Percentiles rank a stretch among this genome's conserved stretches.
These are phyloP conservation scores for Lepus europaeus DNA, from an alignment of 2,113 vertebrate species.

Conservation along the genomic window DNA sequence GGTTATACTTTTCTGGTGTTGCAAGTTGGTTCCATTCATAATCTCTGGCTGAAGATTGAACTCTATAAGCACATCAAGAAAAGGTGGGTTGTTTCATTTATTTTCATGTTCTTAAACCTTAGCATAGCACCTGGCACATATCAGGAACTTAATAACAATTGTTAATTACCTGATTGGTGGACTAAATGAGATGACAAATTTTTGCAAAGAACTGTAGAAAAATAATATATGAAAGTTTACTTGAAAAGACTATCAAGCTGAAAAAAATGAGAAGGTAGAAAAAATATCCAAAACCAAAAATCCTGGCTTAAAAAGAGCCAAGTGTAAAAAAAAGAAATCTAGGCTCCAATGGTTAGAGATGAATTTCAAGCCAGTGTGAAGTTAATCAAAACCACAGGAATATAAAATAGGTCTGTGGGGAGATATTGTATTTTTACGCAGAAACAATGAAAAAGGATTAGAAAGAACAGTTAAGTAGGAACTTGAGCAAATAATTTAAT, in stretches of 20 bases:
- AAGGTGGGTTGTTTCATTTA: neutral
- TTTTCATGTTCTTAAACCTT: neutral
- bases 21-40: neutral
- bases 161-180: neutral
- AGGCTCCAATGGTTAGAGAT: neutral
- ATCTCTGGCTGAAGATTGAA: neutral
- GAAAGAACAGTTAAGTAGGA: neutral
- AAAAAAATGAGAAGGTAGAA: slow-evolving; percentile 44
- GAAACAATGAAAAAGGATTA: neutral
- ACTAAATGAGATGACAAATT: neutral
- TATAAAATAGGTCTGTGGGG: neutral
- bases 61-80: neutral
- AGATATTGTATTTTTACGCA: neutral
- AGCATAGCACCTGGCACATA: neutral
- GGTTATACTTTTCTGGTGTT: neutral
- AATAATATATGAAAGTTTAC: neutral
- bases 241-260: neutral
- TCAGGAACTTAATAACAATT: neutral
- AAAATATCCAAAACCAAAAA: slow-evolving; percentile 16
- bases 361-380: neutral
- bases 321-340: slow-evolving; percentile 13
- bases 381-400: neutral
- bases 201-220: neutral
- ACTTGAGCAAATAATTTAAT: slow-evolving; percentile 54
- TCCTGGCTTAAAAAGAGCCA: neutral